A percentile compares a stretch with the other conserved stretches of the same genome.
Conservation (phyloP, 2,888 invertebrate genomes). For the Limnephilus marmoratus region DNA sequence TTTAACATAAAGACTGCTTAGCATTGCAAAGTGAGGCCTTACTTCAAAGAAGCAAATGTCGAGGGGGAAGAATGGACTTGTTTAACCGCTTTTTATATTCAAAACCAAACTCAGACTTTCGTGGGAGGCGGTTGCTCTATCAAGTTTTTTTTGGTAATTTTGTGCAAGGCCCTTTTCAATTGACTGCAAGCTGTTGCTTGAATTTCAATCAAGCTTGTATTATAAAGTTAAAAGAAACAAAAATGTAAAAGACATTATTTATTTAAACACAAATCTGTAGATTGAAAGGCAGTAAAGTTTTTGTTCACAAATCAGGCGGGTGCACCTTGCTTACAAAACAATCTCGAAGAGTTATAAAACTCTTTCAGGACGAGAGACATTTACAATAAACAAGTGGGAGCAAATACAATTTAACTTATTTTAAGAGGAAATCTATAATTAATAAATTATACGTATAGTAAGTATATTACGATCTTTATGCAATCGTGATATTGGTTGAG, state of each 20-base stretch:
- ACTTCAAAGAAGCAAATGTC: conserved; percentile 54
- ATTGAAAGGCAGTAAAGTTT: background rate
- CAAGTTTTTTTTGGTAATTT: conserved; percentile 19
- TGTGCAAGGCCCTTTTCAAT: conserved; percentile 29
- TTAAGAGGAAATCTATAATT: too few species aligned
- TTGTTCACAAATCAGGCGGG: background rate
- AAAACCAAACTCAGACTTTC: conserved; percentile 52
- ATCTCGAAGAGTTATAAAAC: too few species aligned
- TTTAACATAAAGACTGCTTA: conserved; percentile 58
- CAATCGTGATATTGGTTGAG: too few species aligned
- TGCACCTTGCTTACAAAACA: background rate
- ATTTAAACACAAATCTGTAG: background rate
- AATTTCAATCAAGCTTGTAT: conserved; percentile 23
- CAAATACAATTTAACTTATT: too few species aligned
- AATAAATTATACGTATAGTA: too few species aligned
- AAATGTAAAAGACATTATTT: background rate
- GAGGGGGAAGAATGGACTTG: conserved; percentile 56
- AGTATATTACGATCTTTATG: too few species aligned
- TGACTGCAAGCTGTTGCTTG: conserved; percentile 23
- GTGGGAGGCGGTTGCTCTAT: conserved; percentile 15
- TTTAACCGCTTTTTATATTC: conserved; percentile 56
- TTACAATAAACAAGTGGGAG: too few species aligned
- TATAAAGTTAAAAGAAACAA: background rate
- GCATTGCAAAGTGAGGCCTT: conserved; percentile 57
- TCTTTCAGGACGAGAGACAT: too few species aligned